Percentiles rank a stretch among this genome's conserved stretches.
phyloP scores from a whole-genome alignment of 2,888 invertebrate genomes.

The Blastobasis adustella region DNA sequence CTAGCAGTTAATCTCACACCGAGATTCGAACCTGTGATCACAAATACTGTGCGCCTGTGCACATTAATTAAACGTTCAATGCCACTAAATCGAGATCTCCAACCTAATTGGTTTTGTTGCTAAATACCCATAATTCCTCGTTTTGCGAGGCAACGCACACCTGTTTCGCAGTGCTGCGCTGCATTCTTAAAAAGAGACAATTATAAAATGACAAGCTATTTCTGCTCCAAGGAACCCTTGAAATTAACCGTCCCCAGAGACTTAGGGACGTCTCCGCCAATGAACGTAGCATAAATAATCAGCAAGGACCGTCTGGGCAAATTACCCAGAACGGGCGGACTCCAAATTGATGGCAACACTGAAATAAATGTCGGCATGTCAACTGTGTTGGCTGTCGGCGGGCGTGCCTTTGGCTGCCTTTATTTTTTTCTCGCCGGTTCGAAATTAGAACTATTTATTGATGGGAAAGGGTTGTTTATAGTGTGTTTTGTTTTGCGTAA shows the following conservation, averaged over 20 bases:
- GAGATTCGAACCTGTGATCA: too few species aligned
- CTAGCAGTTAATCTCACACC: too few species aligned
- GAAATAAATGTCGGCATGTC: constrained; percentile 40
- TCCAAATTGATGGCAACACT: constrained; percentile 31
- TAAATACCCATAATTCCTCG: too few species aligned
- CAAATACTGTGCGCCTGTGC: too few species aligned
- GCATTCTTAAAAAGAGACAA: too few species aligned
- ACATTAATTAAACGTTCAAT: too few species aligned
- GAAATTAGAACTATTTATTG: constrained; percentile 37
- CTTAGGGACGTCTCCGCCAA: constrained; percentile 41
- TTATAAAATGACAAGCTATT: too few species aligned
- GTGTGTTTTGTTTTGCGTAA: constrained; percentile 7
- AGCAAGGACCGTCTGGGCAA: constrained; percentile 54
- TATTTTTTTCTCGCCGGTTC: constrained; percentile 29
- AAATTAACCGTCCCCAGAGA: constrained; percentile 33
- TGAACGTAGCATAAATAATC: constrained; percentile 60
- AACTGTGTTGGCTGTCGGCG: constrained; percentile 40
- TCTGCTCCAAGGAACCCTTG: too few species aligned
- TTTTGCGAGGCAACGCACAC: too few species aligned
- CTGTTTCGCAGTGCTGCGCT: too few species aligned
- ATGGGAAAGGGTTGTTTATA: constrained; percentile 10
- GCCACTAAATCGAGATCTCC: too few species aligned
- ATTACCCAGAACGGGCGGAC: constrained; percentile 61
- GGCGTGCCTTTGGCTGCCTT: constrained; percentile 25
- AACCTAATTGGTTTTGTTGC: too few species aligned